Evolutionary conservation across 2,888 invertebrate genomes (phyloP), one percentile per base, ranked within the genome.

Genomic region (Lithosia quadra): DNA sequence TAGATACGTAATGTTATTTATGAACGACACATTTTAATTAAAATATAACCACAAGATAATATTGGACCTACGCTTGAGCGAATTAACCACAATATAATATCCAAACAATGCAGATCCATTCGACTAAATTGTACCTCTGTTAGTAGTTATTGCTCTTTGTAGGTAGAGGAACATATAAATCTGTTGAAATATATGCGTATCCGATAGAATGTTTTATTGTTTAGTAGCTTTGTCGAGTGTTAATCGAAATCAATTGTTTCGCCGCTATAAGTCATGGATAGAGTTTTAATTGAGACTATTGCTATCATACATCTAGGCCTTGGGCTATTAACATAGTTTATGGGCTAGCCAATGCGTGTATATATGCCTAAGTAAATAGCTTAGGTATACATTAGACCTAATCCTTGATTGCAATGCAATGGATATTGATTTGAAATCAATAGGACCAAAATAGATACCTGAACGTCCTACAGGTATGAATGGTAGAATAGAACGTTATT

Each of bases 191-290:
- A 70, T 76, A 80, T 83, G 71, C 73, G 72, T 77, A 78, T 79
- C 75, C 64, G 68, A 76, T 84, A 85, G 81, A 87, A 89, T 90
- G 88, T 80, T 89, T 90, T 91, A 90, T 90, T 87, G 90, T 89
- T 89, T 91, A 88, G 91, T 89, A 91, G 90, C 90, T 86, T 89
- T 89, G 90, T 87, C 85, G 90, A 89, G 89, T 89, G 89, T 91
- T 93, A 93, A 93, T 93, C 89, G 91, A 92, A 92, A 90, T 90
- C 93, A 92, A 94, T 94, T 94, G 94, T 93, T 94, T 90, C 86
- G 84, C 81, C 65, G 87, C 90, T 83, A 89, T 94, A 94, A 93
- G 84, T 93, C 92, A 91, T 90, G 81, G 83, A 85, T 84, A 80
- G 84, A 82, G 83, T 87, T 90, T 93, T 93, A 93, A 93, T 94